Evolutionary conservation across 2,888 invertebrate species (phyloP), one percentile per base, ranked within the genome.

Genomic region (Drosophila picticornis): DNA sequence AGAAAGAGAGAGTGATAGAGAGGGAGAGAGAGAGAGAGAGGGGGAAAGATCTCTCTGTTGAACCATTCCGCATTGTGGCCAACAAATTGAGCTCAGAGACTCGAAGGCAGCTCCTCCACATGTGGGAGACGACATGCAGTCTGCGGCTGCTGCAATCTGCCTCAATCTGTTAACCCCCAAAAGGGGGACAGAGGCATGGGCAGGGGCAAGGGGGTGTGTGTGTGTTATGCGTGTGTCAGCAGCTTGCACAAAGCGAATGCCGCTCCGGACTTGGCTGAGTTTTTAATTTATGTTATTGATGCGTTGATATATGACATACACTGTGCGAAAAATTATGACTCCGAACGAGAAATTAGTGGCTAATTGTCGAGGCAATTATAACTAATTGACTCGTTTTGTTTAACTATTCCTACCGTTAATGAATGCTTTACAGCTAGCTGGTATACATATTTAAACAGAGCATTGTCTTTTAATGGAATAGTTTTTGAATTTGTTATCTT

Each of bases 91-190:
- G 75, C 75, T 63, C 64, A 52, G 43, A 40, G 53, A 43, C 57
- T 32, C 11, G 50, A 22, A 43, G 29, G 53, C 77, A 64, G 46
- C 64, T 40, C 29, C 80, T 62, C 32, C 48, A 27, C 68, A 79
- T 77, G 83, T 90, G 90, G 83, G 89, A 75, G 90, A 88, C 90
- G 92, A 92, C 92, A 92, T 77, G 78, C 91, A 83, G 91, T 92
- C 91, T 92, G 85, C 80, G 71, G 67, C 60, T 60, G 75, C 62
- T 67, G 75, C 56, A 43, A 43, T 43, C 43, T 72, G 71, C 70
- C 62, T 70, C 72, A 56, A 52, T 38, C 40, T 16, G 46, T 56
- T 40, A 36, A 13, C 32, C 10, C 11, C 29, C 27, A 22, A 10
- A 32, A 31, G 29, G 22, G 34, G 4, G 10, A 1, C 13, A 11